Evolutionary conservation across 2,113 vertebrate genomes (phyloP), one percentile per base, ranked within the genome.

Genomic region (Morone saxatilis): DNA sequence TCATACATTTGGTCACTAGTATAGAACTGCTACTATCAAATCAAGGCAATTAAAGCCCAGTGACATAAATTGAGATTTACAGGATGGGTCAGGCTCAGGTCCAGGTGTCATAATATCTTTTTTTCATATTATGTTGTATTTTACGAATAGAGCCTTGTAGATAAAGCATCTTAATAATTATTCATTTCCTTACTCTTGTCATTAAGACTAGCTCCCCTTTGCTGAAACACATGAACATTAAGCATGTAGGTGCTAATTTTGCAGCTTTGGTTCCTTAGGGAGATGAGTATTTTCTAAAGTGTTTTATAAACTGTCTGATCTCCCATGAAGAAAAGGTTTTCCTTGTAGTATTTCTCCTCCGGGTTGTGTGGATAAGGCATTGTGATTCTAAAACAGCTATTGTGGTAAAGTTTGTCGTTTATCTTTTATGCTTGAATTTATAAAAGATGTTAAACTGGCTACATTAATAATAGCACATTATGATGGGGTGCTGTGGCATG

Each of bases 231-330:
- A 50, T 19, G 22, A 43, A 56, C 25, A 56, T 63, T 20, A 76
- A 71, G 48, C 57, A 25, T 7, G 19, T 19, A 25, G 50, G 57
- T 56, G 41, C 62, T 76, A 45, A 63, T 71, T 82, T 63, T 48
- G 20, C 48, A 40, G 25, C 47, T 51, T 70, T 19, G 4, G 9
- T 40, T 62, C 57, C 54, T 36, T 56, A 25, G 25, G 16, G 62
- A 25, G 51, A 66, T 12, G 2, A 73, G 9, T 16, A 17, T 40
- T 62, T 59, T 20, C 31, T 51, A 50, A 51, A 41, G 48, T 51
- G 43, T 76, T 76, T 68, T 6, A 68, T 45, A 50, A 73, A 50
- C 41, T 50, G 53, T 73, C 51, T 50, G 60, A 1, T 25, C 14
- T 48, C 25, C 70, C 13, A 57, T 25, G 31, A 66, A 67, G 61